A percentile compares a stretch with the other conserved stretches of the same genome.
phyloP scores from a whole-genome alignment of 2,113 vertebrate genomes.

The Seriola rivoliana region DNA sequence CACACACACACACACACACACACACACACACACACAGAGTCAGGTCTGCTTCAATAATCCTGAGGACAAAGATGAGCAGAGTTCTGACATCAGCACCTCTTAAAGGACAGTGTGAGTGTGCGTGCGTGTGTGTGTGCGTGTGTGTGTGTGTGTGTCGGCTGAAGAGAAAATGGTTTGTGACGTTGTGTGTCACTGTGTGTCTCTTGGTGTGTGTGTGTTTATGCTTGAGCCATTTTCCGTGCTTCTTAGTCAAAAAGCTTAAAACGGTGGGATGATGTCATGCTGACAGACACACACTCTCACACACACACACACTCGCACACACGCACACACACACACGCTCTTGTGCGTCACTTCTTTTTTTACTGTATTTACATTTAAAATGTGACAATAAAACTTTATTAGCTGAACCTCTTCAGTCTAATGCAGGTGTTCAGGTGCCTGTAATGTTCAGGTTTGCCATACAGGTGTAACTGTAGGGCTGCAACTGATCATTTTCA shows the following conservation, averaged over 20 bases:
- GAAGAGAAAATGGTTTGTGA: slow-evolving; percentile 5
- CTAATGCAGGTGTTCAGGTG: too few species aligned
- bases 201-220: slow-evolving; percentile 28
- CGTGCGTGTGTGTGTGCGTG: slow-evolving; percentile 27
- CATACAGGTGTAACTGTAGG: too few species aligned
- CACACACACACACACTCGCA: slow-evolving; percentile 19
- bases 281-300: slow-evolving; percentile 37
- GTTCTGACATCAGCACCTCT: slow-evolving; percentile 76
- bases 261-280: slow-evolving; percentile 72
- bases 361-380: neutral
- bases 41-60: slow-evolving; percentile 64
- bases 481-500: too few species aligned
- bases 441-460: too few species aligned
- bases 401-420: neutral
- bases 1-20: slow-evolving; percentile 14
- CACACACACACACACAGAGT: slow-evolving; percentile 29
- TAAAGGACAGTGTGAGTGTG: slow-evolving; percentile 51
- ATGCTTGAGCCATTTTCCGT: slow-evolving; percentile 67
- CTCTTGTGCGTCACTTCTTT: neutral
- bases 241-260: slow-evolving; percentile 62
- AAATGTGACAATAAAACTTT: neutral
- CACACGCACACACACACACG: neutral
- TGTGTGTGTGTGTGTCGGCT: slow-evolving; percentile 20
- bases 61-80: slow-evolving; percentile 68
- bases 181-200: neutral